Conservation (phyloP, 2,797 vertebrate genomes). For the Menidia menidia region DNA sequence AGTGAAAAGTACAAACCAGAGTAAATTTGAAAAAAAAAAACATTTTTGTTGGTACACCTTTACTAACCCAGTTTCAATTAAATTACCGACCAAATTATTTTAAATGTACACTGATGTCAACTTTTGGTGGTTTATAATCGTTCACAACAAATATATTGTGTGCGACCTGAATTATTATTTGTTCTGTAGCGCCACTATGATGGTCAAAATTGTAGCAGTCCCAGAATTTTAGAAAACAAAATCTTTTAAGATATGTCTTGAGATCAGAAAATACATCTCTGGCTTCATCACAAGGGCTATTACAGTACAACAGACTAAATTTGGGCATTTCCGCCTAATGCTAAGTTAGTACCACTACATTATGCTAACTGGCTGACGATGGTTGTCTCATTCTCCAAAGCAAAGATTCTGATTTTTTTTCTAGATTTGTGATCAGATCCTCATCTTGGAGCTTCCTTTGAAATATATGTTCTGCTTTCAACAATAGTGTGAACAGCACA, state of each 20-base stretch:
- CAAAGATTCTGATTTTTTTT: slow-evolving; percentile 7
- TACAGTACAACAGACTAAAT: slow-evolving; percentile 28
- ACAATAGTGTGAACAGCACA: not conserved
- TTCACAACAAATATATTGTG: not conserved
- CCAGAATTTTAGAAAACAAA: slow-evolving; percentile 18
- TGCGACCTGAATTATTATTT: slow-evolving; percentile 44
- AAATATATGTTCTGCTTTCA: slow-evolving; percentile 1
- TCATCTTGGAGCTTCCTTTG: slow-evolving; percentile 27
- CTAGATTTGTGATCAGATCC: slow-evolving; percentile 5
- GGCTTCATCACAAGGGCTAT: slow-evolving; percentile 66
- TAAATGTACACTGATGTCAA: slow-evolving; percentile 13
- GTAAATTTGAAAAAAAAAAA: slow-evolving; percentile 11
- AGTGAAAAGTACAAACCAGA: not conserved
- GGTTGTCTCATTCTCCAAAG: slow-evolving; percentile 24
- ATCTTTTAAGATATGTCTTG: slow-evolving; percentile 13
- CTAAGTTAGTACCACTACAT: not conserved
- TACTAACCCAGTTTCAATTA: not conserved
- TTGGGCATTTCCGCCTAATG: slow-evolving; percentile 27
- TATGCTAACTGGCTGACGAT: not conserved
- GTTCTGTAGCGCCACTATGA: slow-evolving; percentile 42
- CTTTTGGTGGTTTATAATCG: not conserved
- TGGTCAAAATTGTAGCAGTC: slow-evolving; percentile 63
- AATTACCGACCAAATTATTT: not conserved
- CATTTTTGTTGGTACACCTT: slow-evolving; percentile 8
- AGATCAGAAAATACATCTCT: slow-evolving; percentile 28